A percentile compares a stretch with the other conserved stretches of the same genome.
Evolutionary conservation across 2,113 vertebrate species (phyloP).

Genomic region (Lepidothrix coronata): DNA sequence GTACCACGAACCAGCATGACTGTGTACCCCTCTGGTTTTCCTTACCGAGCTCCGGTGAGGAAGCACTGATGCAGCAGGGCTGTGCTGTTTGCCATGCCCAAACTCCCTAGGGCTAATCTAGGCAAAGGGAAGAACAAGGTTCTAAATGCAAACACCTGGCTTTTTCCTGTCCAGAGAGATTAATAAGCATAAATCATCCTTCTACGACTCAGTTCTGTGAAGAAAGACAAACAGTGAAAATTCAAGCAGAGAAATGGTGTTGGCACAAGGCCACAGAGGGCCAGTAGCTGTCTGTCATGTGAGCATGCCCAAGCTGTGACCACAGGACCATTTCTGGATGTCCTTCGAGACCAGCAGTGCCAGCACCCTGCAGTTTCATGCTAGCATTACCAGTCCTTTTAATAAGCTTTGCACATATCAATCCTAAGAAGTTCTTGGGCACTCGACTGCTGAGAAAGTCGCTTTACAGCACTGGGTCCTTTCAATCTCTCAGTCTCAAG

Average conservation of each 20-base stretch:
- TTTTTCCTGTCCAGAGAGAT: conserved; percentile 39
- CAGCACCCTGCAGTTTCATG: background rate
- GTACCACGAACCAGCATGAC: conserved; percentile 46
- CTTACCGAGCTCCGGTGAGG: conserved; percentile 56
- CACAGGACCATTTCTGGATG: background rate
- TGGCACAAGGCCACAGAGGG: background rate
- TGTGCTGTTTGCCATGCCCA: conserved; percentile 14
- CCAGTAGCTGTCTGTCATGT: background rate
- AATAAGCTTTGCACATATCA: background rate
- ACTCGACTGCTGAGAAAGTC: background rate
- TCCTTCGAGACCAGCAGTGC: background rate
- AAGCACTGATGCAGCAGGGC: conserved; percentile 12
- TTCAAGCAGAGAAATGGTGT: background rate
- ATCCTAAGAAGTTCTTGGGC: background rate
- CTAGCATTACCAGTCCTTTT: background rate
- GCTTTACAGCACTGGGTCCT: conserved; percentile 56
- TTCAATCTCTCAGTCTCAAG: background rate
- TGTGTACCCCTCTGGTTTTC: conserved; percentile 47
- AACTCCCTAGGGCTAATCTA: conserved; percentile 12
- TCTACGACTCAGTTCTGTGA: conserved; percentile 63
- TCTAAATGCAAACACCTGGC: conserved; percentile 14
- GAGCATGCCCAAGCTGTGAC: background rate
- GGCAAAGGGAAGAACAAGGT: conserved; percentile 17
- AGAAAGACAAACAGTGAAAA: background rate
- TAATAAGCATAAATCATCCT: conserved; percentile 40